A percentile compares a stretch with the other conserved stretches of the same genome.
These are phyloP conservation scores for Telmatherina bonti DNA, from an alignment of 2,797 vertebrate genomes.

Conservation along the genomic window DNA sequence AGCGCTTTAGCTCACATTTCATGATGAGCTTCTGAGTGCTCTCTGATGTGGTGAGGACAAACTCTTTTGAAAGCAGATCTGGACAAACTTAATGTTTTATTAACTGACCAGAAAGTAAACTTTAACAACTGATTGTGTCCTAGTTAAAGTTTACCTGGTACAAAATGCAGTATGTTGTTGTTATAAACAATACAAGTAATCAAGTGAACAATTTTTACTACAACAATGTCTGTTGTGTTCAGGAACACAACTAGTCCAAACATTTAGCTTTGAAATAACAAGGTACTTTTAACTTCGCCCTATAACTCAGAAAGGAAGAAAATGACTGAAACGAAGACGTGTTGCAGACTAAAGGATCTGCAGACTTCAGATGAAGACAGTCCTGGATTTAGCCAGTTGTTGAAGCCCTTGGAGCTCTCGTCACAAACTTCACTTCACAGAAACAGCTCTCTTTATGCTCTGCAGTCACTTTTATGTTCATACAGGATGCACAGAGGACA, in stretches of 20 bases:
- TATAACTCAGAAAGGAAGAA: background rate
- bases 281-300: background rate
- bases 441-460: background rate
- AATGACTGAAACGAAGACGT: background rate
- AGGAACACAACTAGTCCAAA: background rate
- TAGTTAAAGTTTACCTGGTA: no score
- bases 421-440: background rate
- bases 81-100: no score
- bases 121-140: no score
- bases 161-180: no score
- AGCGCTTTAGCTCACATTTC: background rate
- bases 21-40: background rate
- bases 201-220: background rate
- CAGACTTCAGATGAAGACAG: background rate
- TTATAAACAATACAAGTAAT: no score
- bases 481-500: background rate
- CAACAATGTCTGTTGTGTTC: background rate
- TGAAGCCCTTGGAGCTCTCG: background rate
- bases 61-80: no score
- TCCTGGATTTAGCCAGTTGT: background rate
- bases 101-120: no score
- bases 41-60: background rate
- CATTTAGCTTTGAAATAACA: background rate
- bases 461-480: background rate
- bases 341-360: background rate